A percentile compares a stretch with the other conserved stretches of the same genome.
phyloP scores from a whole-genome alignment of 1,140 invertebrate genomes.

The Diploscapter pachys region DNA sequence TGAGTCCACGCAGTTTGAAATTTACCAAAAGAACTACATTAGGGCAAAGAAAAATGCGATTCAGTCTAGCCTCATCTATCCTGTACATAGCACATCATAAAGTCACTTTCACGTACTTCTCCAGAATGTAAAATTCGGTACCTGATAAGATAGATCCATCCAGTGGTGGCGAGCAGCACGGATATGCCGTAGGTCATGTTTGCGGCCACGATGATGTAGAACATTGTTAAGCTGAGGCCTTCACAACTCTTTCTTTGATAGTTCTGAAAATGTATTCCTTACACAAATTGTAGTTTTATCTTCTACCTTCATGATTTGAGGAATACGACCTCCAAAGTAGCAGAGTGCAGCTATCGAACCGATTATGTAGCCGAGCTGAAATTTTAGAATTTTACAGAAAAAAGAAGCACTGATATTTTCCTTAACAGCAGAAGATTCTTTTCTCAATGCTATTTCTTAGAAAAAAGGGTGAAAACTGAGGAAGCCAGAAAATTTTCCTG shows the following conservation, averaged over 20 bases:
- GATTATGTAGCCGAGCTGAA: slow-evolving; percentile 56
- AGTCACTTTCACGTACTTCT: not conserved
- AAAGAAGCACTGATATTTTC: slow-evolving; percentile 10
- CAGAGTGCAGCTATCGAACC: slow-evolving; percentile 54
- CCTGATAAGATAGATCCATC: slow-evolving; percentile 49
- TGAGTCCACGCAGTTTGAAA: no score
- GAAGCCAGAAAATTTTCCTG: not conserved
- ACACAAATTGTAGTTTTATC: slow-evolving; percentile 40
- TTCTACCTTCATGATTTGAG: slow-evolving; percentile 47
- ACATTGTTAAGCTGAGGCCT: slow-evolving; percentile 54
- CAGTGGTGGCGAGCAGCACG: slow-evolving; percentile 51
- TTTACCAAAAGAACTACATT: no score
- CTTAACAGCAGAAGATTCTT: no score
- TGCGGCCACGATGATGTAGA: slow-evolving; percentile 57
- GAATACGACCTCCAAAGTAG: slow-evolving; percentile 57
- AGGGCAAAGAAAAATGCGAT: no score
- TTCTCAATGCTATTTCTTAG: slow-evolving; percentile 3
- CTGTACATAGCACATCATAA: no score
- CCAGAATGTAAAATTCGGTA: not conserved
- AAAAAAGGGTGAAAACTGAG: no score
- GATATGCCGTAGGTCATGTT: slow-evolving; percentile 55
- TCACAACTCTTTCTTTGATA: slow-evolving; percentile 44
- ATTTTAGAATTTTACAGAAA: slow-evolving; percentile 12
- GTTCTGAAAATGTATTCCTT: slow-evolving; percentile 23
- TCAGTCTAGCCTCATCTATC: no score